Evolutionary conservation across 2,888 invertebrate species (phyloP).

Genomic region (Omphaloscelis lunosa): DNA sequence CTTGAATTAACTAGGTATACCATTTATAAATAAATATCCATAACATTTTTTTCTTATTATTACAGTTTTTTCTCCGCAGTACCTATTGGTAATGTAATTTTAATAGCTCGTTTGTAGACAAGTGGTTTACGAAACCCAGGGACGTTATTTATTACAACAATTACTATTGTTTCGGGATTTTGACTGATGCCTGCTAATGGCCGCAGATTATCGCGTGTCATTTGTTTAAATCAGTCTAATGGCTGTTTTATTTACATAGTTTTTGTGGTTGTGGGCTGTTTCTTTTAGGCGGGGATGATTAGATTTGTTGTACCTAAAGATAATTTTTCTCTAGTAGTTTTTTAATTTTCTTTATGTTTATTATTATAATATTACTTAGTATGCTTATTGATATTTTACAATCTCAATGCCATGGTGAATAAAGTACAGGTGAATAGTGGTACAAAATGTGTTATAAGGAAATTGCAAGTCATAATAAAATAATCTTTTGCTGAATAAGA

Average conservation of each 20-base stretch:
- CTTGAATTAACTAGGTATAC: not conserved
- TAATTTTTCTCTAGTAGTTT: not conserved
- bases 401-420: not conserved
- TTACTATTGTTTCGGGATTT: conserved; percentile 84
- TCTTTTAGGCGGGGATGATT: conserved; percentile 38
- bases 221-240: conserved; percentile 75
- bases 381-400: too few relatives aligned
- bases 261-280: conserved; percentile 60
- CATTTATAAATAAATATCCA: conserved; percentile 32
- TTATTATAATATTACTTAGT: too few relatives aligned
- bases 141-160: conserved; percentile 81
- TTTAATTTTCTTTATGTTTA: not conserved
- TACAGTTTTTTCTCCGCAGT: conserved; percentile 51
- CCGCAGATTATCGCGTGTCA: conserved; percentile 78
- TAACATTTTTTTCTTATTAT: conserved; percentile 21
- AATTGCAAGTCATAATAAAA: too few relatives aligned
- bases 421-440: too few relatives aligned
- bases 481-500: too few relatives aligned
- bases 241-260: conserved; percentile 62
- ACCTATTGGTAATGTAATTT: conserved; percentile 67
- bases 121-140: conserved; percentile 71
- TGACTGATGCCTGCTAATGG: conserved; percentile 84
- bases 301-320: conserved; percentile 18
- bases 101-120: conserved; percentile 69
- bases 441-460: too few relatives aligned